Evolutionary conservation across 2,888 invertebrate genomes (phyloP), one percentile per base, ranked within the genome.

Genomic region (Idaea dimidiata): DNA sequence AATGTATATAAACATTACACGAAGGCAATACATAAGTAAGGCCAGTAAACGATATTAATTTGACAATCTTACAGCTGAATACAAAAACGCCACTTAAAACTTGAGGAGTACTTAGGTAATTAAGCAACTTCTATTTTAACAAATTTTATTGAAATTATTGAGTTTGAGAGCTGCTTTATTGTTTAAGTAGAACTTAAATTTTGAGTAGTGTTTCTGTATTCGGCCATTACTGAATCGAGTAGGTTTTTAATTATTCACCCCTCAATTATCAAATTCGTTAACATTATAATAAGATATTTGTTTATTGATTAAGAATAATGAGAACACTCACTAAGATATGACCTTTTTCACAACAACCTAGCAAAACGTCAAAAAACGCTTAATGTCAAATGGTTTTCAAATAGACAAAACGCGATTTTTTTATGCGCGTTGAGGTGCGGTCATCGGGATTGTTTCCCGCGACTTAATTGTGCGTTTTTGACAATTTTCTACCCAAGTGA

Each of bases 31-130:
- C 43, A 43, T 43, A 43, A 14, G 43, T 43, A 43, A 43, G 43
- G 43, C 43, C 43, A 43, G 43, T 43, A 43, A 43, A 43, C 43
- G 8, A 43, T 43, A 43, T 8, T 43, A 43, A 43, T 43, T 43
- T 43, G 43, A 43, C 43, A 68, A 69, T 63, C 33, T 67, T 61
- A n/a, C n/a, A n/a, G n/a, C n/a, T n/a, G n/a, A n/a, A n/a, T n/a
- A n/a, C n/a, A n/a, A n/a, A n/a, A n/a, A n/a, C n/a, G n/a, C n/a
- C n/a, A n/a, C n/a, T n/a, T n/a, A n/a, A n/a, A n/a, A n/a, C n/a
- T n/a, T n/a, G n/a, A n/a, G n/a, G n/a, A n/a, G n/a, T n/a, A n/a
- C n/a, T n/a, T n/a, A n/a, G n/a, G n/a, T n/a, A n/a, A n/a, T n/a
- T n/a, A n/a, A n/a, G n/a, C n/a, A n/a, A n/a, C n/a, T n/a, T n/a